These are phyloP conservation scores for Petrocephalus microphthalmus DNA, from an alignment of 2,113 vertebrate genomes.

Conservation along the genomic window DNA sequence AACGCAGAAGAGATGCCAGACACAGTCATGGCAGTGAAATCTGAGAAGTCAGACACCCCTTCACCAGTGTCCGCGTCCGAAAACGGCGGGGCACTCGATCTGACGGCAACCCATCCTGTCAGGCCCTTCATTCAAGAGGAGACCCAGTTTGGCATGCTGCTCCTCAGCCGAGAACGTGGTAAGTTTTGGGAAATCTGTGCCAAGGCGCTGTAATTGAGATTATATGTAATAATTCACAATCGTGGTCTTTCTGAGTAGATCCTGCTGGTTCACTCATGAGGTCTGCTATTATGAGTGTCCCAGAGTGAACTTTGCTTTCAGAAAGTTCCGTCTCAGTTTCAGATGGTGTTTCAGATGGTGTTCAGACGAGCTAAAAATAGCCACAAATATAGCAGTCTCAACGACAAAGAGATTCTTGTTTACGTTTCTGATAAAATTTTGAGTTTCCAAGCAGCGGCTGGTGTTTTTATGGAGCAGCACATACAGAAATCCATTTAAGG, in stretches of 20 bases:
- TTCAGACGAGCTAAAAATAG: not conserved
- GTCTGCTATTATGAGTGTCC: conserved; percentile 68
- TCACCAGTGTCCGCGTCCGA: conserved; percentile 69
- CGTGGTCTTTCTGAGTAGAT: conserved; percentile 60
- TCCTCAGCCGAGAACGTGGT: conserved; percentile 94
- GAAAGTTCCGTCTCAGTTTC: not conserved
- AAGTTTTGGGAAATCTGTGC: conserved; percentile 75
- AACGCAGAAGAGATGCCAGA: conserved; percentile 75
- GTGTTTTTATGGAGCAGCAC: not conserved
- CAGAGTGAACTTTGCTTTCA: not conserved
- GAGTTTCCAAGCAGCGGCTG: not conserved
- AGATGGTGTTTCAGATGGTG: not conserved
- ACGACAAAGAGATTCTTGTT: not conserved
- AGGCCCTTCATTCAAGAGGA: conserved; percentile 89
- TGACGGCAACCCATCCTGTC: conserved; percentile 78
- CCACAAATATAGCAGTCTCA: not conserved
- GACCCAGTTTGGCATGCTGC: conserved; percentile 90
- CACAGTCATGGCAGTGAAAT: conserved; percentile 75
- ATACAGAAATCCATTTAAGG: not conserved
- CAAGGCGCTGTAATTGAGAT: conserved; percentile 74
- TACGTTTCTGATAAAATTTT: not conserved
- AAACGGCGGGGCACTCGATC: conserved; percentile 85
- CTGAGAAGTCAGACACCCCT: conserved; percentile 86
- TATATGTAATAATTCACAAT: conserved; percentile 74
- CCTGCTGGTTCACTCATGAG: conserved; percentile 67